Conservation (phyloP, 2,113 vertebrate species). For the Etheostoma cragini region DNA sequence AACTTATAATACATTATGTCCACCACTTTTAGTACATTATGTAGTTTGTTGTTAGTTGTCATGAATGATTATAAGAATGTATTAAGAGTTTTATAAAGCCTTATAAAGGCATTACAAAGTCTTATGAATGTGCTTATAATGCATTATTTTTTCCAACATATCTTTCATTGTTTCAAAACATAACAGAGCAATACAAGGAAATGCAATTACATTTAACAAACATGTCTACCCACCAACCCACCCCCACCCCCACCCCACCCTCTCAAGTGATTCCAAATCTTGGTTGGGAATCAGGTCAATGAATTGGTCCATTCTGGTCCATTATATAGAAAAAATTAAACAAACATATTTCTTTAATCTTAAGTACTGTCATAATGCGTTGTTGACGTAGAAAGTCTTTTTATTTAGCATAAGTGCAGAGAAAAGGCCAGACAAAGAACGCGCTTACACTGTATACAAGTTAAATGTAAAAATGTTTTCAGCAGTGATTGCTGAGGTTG, state of each 20-base stretch:
- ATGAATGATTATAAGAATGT: no score
- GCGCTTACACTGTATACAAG: not conserved
- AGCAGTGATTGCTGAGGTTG: not conserved
- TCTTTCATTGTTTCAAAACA: no score
- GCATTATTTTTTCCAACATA: not conserved
- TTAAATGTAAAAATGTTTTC: not conserved
- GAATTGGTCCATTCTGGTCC: no score
- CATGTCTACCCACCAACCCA: no score
- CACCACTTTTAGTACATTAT: not conserved
- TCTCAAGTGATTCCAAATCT: no score
- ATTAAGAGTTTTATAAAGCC: not conserved
- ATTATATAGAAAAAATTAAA: no score
- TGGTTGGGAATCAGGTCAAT: no score
- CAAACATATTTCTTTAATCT: no score
- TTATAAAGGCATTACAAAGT: not conserved
- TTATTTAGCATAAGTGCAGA: not conserved
- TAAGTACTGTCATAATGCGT: not conserved
- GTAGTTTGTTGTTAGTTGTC: not conserved
- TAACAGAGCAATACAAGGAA: no score
- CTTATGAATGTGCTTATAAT: not conserved
- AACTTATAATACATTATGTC: no score
- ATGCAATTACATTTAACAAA: no score
- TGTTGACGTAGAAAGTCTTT: not conserved
- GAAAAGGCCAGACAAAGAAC: not conserved
- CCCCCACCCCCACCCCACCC: no score